Evolutionary conservation across 2,888 invertebrate genomes (phyloP).

Genomic region (Phania funesta): DNA sequence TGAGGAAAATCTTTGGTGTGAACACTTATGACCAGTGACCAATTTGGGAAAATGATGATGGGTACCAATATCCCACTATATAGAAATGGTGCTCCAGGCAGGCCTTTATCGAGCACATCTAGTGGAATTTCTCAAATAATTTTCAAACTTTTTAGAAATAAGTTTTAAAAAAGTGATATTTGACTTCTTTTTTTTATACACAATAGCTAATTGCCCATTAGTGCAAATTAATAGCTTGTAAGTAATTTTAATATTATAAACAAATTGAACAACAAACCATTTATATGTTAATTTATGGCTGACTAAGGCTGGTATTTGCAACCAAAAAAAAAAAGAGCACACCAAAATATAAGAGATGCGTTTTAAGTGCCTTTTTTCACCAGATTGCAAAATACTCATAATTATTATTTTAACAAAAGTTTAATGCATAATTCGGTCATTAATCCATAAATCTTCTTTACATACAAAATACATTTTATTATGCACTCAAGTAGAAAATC

Average conservation of each 20-base stretch:
- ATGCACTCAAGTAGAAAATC: slow-evolving; percentile 13
- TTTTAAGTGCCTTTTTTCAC: slow-evolving; percentile 1
- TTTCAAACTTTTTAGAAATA: too few relatives aligned
- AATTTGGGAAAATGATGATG: too few relatives aligned
- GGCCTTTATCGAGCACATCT: too few relatives aligned
- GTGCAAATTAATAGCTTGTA: too few relatives aligned
- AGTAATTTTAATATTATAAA: neutral
- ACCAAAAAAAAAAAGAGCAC: neutral
- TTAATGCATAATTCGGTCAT: neutral
- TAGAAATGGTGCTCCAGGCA: too few relatives aligned
- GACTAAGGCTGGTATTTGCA: neutral
- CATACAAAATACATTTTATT: slow-evolving; percentile 9
- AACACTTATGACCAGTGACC: too few relatives aligned
- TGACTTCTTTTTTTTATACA: too few relatives aligned
- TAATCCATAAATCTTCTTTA: neutral
- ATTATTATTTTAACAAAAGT: slow-evolving; percentile 21
- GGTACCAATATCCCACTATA: too few relatives aligned
- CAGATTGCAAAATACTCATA: neutral
- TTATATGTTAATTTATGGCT: slow-evolving; percentile 8
- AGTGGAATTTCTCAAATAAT: too few relatives aligned
- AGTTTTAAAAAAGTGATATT: too few relatives aligned
- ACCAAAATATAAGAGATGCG: neutral
- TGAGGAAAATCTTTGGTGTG: too few relatives aligned
- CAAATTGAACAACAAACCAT: neutral
- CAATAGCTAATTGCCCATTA: too few relatives aligned